Percentiles rank a stretch among this genome's conserved stretches.
Conservation (phyloP, 2,113 vertebrate species). For the Phyllopteryx taeniolatus region DNA sequence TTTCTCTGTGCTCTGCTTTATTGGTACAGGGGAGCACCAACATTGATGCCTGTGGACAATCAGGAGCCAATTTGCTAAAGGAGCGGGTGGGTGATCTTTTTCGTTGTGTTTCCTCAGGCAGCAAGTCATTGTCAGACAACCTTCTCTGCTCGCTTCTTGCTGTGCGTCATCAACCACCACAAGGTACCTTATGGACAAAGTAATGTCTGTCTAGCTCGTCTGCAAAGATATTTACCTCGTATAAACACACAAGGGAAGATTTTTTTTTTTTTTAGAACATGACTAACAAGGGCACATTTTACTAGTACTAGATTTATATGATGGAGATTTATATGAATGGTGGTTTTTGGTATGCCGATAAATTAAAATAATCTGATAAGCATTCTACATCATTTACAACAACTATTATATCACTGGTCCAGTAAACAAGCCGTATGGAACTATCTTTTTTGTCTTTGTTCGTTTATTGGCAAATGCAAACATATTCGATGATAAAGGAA, state of each 20-base stretch:
- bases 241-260: not conserved
- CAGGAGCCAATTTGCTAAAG: conserved; percentile 60
- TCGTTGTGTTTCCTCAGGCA: conserved; percentile 22
- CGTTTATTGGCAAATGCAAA: not conserved
- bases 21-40: conserved; percentile 49
- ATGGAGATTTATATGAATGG: no score
- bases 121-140: conserved; percentile 19
- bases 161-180: conserved; percentile 15
- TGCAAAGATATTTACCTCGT: not conserved
- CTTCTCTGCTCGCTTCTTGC: conserved; percentile 24
- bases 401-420: not conserved
- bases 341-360: not conserved
- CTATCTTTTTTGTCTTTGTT: not conserved
- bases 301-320: not conserved
- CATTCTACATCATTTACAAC: not conserved
- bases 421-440: not conserved
- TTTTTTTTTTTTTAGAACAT: not conserved
- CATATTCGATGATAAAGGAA: not conserved
- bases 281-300: not conserved
- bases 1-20: conserved; percentile 43
- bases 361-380: not conserved
- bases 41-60: conserved; percentile 60
- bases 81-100: conserved; percentile 36
- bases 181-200: conserved; percentile 15
- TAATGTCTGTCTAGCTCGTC: conserved; percentile 7